Evolutionary conservation across 2,113 vertebrate genomes (phyloP).

Genomic region (Tichodroma muraria): DNA sequence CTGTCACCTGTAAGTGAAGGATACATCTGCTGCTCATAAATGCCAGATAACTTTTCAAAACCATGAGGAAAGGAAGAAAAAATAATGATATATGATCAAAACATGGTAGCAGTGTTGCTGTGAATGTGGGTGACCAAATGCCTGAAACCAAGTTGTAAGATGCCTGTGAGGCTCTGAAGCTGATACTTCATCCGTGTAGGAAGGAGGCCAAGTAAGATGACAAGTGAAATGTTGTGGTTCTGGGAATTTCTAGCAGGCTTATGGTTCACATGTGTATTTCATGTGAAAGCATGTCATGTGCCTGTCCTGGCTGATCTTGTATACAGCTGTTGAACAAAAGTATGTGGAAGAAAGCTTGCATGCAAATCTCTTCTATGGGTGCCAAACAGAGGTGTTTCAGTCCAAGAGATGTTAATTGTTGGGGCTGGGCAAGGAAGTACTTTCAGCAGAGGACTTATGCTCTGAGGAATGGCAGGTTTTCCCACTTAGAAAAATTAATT

Average conservation of each 20-base stretch:
- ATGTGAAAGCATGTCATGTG: conserved; percentile 34
- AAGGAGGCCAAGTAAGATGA: conserved; percentile 12
- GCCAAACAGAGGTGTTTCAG: conserved; percentile 1
- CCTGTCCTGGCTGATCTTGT: conserved; percentile 5
- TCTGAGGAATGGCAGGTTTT: neutral
- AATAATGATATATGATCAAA: neutral
- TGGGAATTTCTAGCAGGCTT: conserved; percentile 36
- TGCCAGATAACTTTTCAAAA: neutral
- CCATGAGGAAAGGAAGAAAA: neutral
- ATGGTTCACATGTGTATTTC: conserved; percentile 3
- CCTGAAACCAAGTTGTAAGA: neutral
- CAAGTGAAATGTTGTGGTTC: conserved; percentile 42
- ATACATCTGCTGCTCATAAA: neutral
- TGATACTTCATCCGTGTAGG: neutral
- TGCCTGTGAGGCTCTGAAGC: neutral
- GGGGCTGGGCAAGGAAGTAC: neutral
- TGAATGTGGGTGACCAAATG: neutral
- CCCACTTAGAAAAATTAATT: neutral
- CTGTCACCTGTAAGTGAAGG: neutral
- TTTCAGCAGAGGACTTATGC: neutral
- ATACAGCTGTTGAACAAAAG: conserved; percentile 23
- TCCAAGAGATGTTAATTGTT: neutral
- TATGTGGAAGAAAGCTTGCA: conserved; percentile 12
- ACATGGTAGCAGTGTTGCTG: neutral
- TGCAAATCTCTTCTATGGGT: neutral